Evolutionary conservation across 2,113 vertebrate genomes (phyloP).

Genomic region (Gnathonemus longibarbis): DNA sequence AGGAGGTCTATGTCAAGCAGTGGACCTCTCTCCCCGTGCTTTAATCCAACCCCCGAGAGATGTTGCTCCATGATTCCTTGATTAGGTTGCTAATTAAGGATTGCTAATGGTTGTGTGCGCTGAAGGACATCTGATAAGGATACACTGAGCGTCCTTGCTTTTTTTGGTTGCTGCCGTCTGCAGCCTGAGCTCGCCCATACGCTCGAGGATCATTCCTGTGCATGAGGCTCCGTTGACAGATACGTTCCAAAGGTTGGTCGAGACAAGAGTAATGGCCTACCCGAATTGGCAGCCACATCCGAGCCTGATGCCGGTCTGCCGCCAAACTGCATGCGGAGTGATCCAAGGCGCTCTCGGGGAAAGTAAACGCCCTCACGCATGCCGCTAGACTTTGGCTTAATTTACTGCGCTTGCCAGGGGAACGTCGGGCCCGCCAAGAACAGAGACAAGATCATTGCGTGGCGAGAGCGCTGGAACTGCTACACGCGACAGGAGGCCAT

Average conservation of each 20-base stretch:
- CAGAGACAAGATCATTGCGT: conserved; percentile 2
- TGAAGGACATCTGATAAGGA: neutral
- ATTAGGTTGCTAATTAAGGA: neutral
- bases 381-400: neutral
- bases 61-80: neutral
- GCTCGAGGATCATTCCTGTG: neutral
- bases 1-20: neutral
- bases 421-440: neutral
- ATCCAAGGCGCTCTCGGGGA: neutral
- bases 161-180: neutral
- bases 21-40: neutral
- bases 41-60: neutral
- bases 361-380: neutral
- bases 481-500: neutral
- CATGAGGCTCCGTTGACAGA: neutral
- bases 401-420: neutral
- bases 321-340: neutral
- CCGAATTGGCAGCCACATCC: neutral
- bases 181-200: neutral
- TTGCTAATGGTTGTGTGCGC: neutral
- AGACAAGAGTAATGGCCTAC: neutral
- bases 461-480: neutral
- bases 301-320: neutral
- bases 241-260: neutral
- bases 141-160: neutral